phyloP scores from a whole-genome alignment of 2,888 invertebrate genomes.

The Cetonia aurata region DNA sequence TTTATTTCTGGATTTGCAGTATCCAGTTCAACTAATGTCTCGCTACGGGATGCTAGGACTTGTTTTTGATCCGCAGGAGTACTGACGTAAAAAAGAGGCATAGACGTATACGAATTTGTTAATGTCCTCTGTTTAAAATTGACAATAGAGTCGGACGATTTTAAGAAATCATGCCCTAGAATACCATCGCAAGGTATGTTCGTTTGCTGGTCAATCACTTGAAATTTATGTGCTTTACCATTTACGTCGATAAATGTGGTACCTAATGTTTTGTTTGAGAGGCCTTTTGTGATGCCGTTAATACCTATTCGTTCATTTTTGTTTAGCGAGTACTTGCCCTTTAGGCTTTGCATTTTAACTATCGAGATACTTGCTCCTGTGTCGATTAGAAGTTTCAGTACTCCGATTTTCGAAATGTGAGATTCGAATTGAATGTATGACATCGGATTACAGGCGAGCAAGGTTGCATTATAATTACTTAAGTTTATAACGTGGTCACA shows the following conservation, averaged over 20 bases:
- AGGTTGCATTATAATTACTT: not conserved
- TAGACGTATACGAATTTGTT: no score
- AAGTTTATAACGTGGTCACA: slow-evolving; percentile 2
- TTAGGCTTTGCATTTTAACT: not conserved
- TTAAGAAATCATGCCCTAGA: not conserved
- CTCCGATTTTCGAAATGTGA: not conserved
- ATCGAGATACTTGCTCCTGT: slow-evolving; percentile 1
- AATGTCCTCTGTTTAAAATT: no score
- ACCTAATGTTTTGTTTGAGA: not conserved
- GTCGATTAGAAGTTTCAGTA: not conserved
- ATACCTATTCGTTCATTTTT: not conserved
- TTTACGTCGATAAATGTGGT: not conserved
- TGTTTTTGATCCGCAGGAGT: no score
- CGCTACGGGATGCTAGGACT: no score
- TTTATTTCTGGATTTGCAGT: no score
- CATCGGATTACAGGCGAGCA: not conserved
- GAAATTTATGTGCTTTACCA: no score
- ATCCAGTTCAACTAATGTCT: no score
- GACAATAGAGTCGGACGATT: no score
- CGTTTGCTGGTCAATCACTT: no score
- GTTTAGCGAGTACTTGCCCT: not conserved
- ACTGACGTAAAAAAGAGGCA: no score
- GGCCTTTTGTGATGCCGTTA: not conserved
- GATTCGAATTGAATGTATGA: slow-evolving; percentile 8
- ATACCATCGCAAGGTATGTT: not conserved